A percentile compares a stretch with the other conserved stretches of the same genome.
phyloP scores from a whole-genome alignment of 1,140 invertebrate species.

The Nebria ingens region DNA sequence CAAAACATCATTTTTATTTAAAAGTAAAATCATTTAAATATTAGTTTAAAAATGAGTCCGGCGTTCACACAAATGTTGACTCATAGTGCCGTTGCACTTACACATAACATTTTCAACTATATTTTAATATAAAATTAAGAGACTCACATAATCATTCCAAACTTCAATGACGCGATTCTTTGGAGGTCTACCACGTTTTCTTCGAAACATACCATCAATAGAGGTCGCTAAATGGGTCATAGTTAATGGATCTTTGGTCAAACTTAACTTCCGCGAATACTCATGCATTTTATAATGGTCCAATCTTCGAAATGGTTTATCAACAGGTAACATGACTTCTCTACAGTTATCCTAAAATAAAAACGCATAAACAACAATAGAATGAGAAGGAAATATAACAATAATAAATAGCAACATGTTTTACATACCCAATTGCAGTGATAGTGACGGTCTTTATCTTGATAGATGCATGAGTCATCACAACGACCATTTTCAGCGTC shows the following conservation, averaged over 20 bases:
- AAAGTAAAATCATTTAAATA: too few relatives aligned
- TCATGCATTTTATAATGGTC: constrained; percentile 87
- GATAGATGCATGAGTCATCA: constrained; percentile 63
- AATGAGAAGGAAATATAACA: not conserved
- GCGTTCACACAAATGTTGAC: too few relatives aligned
- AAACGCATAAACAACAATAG: constrained; percentile 14
- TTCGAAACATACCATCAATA: constrained; percentile 78
- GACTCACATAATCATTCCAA: constrained; percentile 68
- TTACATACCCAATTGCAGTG: constrained; percentile 67
- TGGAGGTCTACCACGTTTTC: constrained; percentile 81
- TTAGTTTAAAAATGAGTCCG: too few relatives aligned
- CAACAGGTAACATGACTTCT: constrained; percentile 69
- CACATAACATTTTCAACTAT: too few relatives aligned
- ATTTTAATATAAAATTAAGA: constrained; percentile 13
- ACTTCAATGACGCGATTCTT: constrained; percentile 88
- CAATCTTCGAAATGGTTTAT: constrained; percentile 73
- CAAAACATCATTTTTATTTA: too few relatives aligned
- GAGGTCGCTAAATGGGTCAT: constrained; percentile 60
- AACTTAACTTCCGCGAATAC: constrained; percentile 43
- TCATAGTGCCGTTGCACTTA: too few relatives aligned
- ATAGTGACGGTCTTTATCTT: constrained; percentile 71
- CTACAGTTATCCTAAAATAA: constrained; percentile 68
- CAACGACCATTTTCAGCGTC: constrained; percentile 49
- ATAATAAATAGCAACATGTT: constrained; percentile 11
- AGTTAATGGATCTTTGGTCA: constrained; percentile 41